Percentiles rank a stretch among this genome's conserved stretches.
Evolutionary conservation across 1,140 invertebrate genomes (phyloP).

Genomic region (Halotydeus destructor): DNA sequence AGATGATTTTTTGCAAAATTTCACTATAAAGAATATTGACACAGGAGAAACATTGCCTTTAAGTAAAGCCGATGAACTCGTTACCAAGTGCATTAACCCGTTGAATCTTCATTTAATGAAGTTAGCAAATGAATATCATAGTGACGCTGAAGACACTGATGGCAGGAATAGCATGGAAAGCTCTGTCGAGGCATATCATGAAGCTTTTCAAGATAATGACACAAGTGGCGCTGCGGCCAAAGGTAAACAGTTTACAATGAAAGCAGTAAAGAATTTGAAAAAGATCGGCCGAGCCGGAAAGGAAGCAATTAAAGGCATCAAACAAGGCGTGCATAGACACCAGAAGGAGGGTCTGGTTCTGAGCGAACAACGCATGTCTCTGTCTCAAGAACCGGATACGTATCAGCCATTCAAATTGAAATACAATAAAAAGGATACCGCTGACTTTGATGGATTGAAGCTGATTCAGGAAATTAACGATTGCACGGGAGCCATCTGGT

Average conservation of each 20-base stretch:
- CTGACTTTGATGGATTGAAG: conserved; percentile 15
- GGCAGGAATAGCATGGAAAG: conserved; percentile 4
- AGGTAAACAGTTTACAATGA: conserved; percentile 4
- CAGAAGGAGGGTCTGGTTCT: not conserved
- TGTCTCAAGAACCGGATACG: conserved; percentile 5
- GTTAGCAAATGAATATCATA: conserved; percentile 33
- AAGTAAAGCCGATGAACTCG: conserved; percentile 67
- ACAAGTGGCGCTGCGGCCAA: not conserved
- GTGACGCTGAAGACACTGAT: conserved; percentile 6
- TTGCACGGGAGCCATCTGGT: conserved; percentile 28
- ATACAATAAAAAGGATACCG: conserved; percentile 13
- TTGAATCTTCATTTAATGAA: conserved; percentile 84
- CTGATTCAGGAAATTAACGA: conserved; percentile 15
- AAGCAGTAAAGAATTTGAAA: conserved; percentile 6
- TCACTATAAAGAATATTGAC: conserved; percentile 77
- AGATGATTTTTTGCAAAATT: conserved; percentile 68
- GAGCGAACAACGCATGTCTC: too few relatives aligned
- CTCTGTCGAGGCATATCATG: not conserved
- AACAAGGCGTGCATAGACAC: not conserved
- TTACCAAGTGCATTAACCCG: conserved; percentile 73
- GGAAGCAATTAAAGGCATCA: conserved; percentile 8
- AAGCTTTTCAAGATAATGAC: not conserved
- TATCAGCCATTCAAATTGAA: conserved; percentile 9
- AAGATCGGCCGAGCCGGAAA: conserved; percentile 11
- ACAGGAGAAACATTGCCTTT: conserved; percentile 71